Evolutionary conservation across 2,797 vertebrate genomes (phyloP), one percentile per base, ranked within the genome.

Genomic region (Scolopax rusticola): DNA sequence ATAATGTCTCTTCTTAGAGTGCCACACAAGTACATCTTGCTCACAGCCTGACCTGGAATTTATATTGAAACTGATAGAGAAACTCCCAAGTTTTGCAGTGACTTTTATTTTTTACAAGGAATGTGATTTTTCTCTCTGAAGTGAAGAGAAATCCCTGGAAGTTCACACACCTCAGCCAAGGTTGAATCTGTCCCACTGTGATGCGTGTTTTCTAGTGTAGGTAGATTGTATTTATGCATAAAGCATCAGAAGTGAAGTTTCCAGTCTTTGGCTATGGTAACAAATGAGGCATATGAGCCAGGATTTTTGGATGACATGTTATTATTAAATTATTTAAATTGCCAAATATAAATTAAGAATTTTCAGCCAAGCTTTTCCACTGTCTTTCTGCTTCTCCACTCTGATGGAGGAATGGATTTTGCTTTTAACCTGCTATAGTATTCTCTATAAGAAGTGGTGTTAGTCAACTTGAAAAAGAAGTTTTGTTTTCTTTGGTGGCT

Each of bases 261-360:
- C 68, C 93, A 89, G 87, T 97, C 90, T 95, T 95, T 88, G 90
- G 33, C 88, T 89, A 32, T 75, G 91, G 78, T 90, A 94, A 94
- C 83, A 97, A 96, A 69, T 89, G 79, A 97, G 87, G 65, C 69
- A 20, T 75, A 32, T 65, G 89, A 96, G 51, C 73, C 47, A 95
- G 71, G 61, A 69, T 74, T 96, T 95, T 89, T 89, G 88, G 61
- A 76, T 91, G 69, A 41, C 4, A 7, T 78, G n/a, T 84, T 85
- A 57, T 5, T 88, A 56, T 91, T 77, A 92, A 96, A 51, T 61
- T 28, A 16, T 78, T 81, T 84, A 71, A 70, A 78, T 91, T 91
- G 93, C 71, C 79, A 87, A 80, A 73, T 77, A 48, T 51, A 87
- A 76, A 56, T 73, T 27, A 51, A 80, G 38, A 84, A 28, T 53